Percentiles rank a stretch among this genome's conserved stretches.
phyloP scores from a whole-genome alignment of 1,140 invertebrate genomes.

The Anadara kagoshimensis region DNA sequence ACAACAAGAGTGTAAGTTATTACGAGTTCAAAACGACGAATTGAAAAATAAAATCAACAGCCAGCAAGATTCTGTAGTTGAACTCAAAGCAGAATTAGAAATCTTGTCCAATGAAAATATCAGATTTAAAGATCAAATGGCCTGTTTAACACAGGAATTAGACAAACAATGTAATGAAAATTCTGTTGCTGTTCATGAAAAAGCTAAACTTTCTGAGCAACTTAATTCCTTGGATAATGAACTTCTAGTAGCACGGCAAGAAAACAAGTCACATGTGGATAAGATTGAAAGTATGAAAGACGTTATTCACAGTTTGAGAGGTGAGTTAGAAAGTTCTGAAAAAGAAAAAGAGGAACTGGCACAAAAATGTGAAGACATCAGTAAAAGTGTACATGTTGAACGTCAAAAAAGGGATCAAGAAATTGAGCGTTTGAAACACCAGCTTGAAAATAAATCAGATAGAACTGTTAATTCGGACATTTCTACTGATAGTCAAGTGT shows the following conservation, averaged over 20 bases:
- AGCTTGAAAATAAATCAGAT: too few species aligned
- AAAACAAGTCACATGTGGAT: too few species aligned
- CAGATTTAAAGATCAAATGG: conserved; percentile 13
- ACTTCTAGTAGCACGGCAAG: too few species aligned
- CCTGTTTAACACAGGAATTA: not conserved
- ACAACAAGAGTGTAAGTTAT: conserved; percentile 45
- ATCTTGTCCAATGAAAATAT: conserved; percentile 16
- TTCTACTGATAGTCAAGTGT: too few species aligned
- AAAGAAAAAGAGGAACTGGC: too few species aligned
- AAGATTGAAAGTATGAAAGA: conserved; percentile 3
- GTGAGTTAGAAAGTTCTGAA: too few species aligned
- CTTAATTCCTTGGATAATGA: too few species aligned
- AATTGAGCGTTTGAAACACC: conserved; percentile 10
- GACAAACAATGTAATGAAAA: conserved; percentile 1
- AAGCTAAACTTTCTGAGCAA: too few species aligned
- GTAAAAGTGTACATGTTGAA: conserved; percentile 4
- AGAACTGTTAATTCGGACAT: too few species aligned
- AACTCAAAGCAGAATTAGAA: conserved; percentile 42
- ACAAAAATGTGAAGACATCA: not conserved
- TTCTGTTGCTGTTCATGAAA: too few species aligned
- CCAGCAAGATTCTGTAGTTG: conserved; percentile 50
- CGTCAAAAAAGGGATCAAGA: conserved; percentile 9
- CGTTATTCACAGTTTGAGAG: too few species aligned
- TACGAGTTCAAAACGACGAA: conserved; percentile 51
- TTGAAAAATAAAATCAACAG: conserved; percentile 55